Evolutionary conservation across 2,888 invertebrate genomes (phyloP).

Genomic region (Oscheius sp.): DNA sequence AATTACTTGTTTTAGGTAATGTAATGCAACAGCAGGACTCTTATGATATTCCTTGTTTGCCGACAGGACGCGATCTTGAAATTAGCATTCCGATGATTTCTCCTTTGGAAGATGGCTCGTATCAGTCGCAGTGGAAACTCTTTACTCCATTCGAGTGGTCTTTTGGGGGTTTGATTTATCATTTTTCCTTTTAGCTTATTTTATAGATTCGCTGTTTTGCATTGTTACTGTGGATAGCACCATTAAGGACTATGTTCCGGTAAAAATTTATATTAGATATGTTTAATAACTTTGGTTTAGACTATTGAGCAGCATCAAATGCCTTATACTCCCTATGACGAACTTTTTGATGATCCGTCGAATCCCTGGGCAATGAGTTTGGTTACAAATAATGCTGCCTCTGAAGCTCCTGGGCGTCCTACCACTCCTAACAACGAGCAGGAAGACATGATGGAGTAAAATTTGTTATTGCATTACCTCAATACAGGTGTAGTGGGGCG

Average conservation of each 20-base stretch:
- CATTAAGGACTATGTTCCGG: too few species aligned
- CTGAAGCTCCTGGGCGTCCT: too few species aligned
- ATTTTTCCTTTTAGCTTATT: neutral
- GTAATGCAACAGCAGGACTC: neutral
- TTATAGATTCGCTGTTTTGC: conserved; percentile 24
- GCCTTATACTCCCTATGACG: too few species aligned
- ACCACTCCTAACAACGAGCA: conserved; percentile 17
- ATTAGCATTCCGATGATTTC: conserved; percentile 9
- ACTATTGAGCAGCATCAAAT: too few species aligned
- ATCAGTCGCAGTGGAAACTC: conserved; percentile 16
- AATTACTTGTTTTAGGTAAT: too few species aligned
- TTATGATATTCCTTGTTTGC: neutral
- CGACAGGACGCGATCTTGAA: conserved; percentile 1
- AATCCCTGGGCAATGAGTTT: too few species aligned
- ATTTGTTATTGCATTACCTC: neutral
- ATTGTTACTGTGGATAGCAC: conserved; percentile 17
- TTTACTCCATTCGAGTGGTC: conserved; percentile 3
- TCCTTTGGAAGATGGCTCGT: conserved; percentile 10
- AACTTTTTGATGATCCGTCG: too few species aligned
- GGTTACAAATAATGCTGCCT: too few species aligned
- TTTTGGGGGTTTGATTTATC: conserved; percentile 17
- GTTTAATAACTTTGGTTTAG: too few species aligned
- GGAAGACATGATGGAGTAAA: conserved; percentile 16
- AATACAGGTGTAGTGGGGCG: neutral
- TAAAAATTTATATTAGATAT: too few species aligned